Evolutionary conservation across 2,113 vertebrate species (phyloP).

Genomic region (Cryptotis parvus): DNA sequence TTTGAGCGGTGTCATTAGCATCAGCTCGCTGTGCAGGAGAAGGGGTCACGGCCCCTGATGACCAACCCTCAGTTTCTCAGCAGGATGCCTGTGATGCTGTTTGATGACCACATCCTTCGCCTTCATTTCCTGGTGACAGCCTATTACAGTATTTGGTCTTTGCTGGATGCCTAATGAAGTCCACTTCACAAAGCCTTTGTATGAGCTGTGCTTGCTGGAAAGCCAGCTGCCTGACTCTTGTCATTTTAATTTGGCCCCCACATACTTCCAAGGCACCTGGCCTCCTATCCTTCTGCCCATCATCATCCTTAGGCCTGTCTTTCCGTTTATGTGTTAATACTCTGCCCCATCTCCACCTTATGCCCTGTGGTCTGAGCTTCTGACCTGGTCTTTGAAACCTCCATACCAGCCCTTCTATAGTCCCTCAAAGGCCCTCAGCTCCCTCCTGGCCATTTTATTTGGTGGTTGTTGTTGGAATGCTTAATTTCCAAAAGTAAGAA

Average conservation of each 20-base stretch:
- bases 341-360: not conserved
- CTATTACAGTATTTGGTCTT: slow-evolving; percentile 48
- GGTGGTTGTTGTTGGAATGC: not conserved
- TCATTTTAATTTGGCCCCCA: slow-evolving; percentile 55
- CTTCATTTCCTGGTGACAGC: slow-evolving; percentile 77
- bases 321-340: not conserved
- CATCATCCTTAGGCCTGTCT: not conserved
- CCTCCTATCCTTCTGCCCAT: slow-evolving; percentile 25
- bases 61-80: slow-evolving; percentile 34
- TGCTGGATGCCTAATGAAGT: slow-evolving; percentile 72
- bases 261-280: slow-evolving; percentile 54
- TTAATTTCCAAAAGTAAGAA: slow-evolving; percentile 5
- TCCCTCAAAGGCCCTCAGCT: not conserved
- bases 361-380: no score
- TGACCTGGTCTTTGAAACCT: no score
- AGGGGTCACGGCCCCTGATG: slow-evolving; percentile 21
- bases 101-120: slow-evolving; percentile 71
- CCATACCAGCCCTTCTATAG: not conserved
- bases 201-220: slow-evolving; percentile 8
- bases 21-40: slow-evolving; percentile 47
- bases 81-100: slow-evolving; percentile 60
- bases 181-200: slow-evolving; percentile 71
- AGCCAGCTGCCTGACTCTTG: slow-evolving; percentile 52
- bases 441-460: no score
- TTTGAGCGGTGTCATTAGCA: slow-evolving; percentile 62